These are phyloP conservation scores for Bovichtus diacanthus DNA, from an alignment of 2,797 vertebrate genomes.

Conservation along the genomic window DNA sequence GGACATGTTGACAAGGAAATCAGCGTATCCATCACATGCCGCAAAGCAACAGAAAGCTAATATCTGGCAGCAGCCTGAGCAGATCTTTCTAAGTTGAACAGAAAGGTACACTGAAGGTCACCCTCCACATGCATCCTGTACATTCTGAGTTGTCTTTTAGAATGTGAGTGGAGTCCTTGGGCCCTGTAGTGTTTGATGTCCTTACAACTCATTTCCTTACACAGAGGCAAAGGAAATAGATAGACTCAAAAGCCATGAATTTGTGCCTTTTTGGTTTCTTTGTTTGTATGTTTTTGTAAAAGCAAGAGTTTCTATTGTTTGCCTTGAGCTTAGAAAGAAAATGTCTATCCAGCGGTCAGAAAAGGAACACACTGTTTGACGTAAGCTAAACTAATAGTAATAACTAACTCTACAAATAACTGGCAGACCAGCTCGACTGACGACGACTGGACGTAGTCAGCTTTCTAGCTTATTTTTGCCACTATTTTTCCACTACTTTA, in stretches of 20 bases:
- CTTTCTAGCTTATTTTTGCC: neutral
- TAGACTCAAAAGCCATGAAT: constrained; percentile 20
- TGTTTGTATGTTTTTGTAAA: neutral
- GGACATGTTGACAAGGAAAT: neutral
- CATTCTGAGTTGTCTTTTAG: constrained; percentile 1
- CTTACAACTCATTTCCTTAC: constrained; percentile 24
- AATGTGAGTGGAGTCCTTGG: neutral
- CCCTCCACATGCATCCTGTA: constrained; percentile 33
- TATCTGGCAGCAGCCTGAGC: neutral
- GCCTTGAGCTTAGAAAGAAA: constrained; percentile 14
- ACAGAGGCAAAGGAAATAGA: constrained; percentile 22
- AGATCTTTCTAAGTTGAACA: neutral
- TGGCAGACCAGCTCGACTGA: constrained; percentile 30
- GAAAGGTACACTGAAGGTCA: constrained; percentile 26
- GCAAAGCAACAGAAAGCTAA: constrained; percentile 7
- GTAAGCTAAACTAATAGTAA: constrained; percentile 17
- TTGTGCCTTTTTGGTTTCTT: constrained; percentile 9
- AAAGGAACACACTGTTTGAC: constrained; percentile 8
- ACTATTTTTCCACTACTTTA: neutral
- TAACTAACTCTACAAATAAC: constrained; percentile 14
- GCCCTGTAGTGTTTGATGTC: constrained; percentile 19
- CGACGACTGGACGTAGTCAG: neutral
- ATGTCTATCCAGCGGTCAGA: constrained; percentile 25
- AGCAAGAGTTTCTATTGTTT: constrained; percentile 32
- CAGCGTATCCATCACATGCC: neutral